Percentiles rank a stretch among this genome's conserved stretches.
phyloP scores from a whole-genome alignment of 37 sponge, comb jelly and placozoan genomes.

The Spongia lamella region DNA sequence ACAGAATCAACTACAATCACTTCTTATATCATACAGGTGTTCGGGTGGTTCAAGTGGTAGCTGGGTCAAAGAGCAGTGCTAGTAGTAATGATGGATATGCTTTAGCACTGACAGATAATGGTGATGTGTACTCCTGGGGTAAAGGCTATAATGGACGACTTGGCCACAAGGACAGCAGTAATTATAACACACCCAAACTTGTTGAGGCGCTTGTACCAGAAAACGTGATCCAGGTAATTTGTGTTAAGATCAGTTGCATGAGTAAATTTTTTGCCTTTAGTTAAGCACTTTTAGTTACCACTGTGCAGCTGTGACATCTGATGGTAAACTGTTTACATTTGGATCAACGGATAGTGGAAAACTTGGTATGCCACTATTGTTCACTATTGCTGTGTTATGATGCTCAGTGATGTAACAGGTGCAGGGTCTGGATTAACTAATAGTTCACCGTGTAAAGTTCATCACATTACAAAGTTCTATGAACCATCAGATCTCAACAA shows the following conservation, averaged over 20 bases:
- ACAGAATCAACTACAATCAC: not conserved
- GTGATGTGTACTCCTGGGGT: conserved; percentile 83
- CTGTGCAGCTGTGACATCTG: conserved; percentile 65
- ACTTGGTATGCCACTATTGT: conserved; percentile 32
- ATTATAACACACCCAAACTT: conserved; percentile 58
- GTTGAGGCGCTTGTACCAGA: conserved; percentile 61
- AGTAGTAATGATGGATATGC: conserved; percentile 70
- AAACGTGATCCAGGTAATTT: conserved; percentile 53
- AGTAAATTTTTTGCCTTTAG: conserved; percentile 6
- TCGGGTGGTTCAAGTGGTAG: conserved; percentile 52
- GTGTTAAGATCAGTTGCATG: not conserved
- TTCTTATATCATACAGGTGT: conserved; percentile 41
- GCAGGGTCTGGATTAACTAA: too few relatives aligned
- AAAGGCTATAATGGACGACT: conserved; percentile 68
- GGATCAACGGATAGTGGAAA: conserved; percentile 68
- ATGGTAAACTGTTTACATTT: conserved; percentile 75
- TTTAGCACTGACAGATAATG: conserved; percentile 67
- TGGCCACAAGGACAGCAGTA: conserved; percentile 68
- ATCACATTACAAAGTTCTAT: too few relatives aligned
- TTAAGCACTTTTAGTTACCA: conserved; percentile 71
- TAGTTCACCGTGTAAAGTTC: too few relatives aligned
- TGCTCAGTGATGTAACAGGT: too few relatives aligned
- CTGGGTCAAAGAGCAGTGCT: conserved; percentile 44
- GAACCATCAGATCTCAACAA: too few relatives aligned
- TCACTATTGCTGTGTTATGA: too few relatives aligned